Evolutionary conservation across 2,888 invertebrate genomes (phyloP), one percentile per base, ranked within the genome.

Genomic region (Parascotia fuliginaria): DNA sequence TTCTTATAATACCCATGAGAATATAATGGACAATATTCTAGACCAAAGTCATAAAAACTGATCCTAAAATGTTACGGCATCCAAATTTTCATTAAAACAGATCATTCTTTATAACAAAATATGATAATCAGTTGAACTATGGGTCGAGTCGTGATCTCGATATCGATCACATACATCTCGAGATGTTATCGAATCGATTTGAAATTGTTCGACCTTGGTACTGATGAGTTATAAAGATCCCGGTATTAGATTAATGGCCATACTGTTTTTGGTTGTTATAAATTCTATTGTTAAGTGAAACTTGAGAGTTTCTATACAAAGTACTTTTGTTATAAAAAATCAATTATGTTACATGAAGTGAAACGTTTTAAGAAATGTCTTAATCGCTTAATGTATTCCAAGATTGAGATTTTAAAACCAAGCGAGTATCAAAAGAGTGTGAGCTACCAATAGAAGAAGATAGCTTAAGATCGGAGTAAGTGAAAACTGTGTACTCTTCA

Each of bases 131-230:
- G 79, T 80, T 82, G 83, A 83, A 77, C 83, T 55, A 38, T 55
- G 56, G 84, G 84, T 85, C 85, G 74, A 73, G 49, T 85, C 85
- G 85, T 85, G 85, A 79, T 77, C 70, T 49, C 60, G 60, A 70
- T 69, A 68, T 55, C 52, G 67, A 76, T 78, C 75, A 59, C 60
- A 70, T 72, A 75, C 67, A 79, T 82, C 81, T 63, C 57, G 70
- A 67, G 83, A 80, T 84, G 57, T 70, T 83, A 85, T 86, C 83
- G 77, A 80, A 79, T 76, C 83, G 82, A 81, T 78, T 80, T 76
- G 72, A 75, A 79, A 77, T 75, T 75, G 71, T 63, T 73, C 80
- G 81, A 73, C 81, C 82, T 82, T 82, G 78, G 74, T 78, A 72
- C 67, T 73, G 77, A 80, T 82, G 79, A 75, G 72, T 73, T 73